Conservation (phyloP, 1,140 invertebrate genomes). For the Nymphalis io region DNA sequence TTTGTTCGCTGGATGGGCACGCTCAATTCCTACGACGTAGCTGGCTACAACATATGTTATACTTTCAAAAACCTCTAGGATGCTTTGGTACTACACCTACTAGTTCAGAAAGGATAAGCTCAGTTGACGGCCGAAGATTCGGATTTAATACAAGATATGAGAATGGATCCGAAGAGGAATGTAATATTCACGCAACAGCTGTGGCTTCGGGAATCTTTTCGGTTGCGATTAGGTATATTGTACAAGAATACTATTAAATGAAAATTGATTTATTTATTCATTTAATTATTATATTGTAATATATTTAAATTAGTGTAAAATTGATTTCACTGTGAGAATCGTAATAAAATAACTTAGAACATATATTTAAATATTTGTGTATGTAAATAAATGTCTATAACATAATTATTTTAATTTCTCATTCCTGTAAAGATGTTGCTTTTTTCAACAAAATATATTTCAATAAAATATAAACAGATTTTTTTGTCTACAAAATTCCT, state of each 20-base stretch:
- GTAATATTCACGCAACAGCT: constrained; percentile 48
- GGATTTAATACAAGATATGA: neutral
- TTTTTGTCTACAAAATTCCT: too few relatives aligned
- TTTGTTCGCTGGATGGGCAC: constrained; percentile 51
- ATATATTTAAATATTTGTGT: too few relatives aligned
- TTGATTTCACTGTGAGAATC: too few relatives aligned
- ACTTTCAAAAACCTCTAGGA: constrained; percentile 47
- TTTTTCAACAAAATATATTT: too few relatives aligned
- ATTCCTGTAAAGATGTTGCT: too few relatives aligned
- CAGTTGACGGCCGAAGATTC: neutral
- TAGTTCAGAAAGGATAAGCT: neutral
- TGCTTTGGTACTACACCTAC: constrained; percentile 41
- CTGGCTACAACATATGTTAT: constrained; percentile 47
- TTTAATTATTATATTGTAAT: neutral
- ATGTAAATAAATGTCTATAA: too few relatives aligned
- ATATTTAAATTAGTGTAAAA: neutral
- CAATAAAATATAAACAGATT: too few relatives aligned
- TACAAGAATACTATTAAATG: constrained; percentile 41
- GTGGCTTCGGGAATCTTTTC: constrained; percentile 43
- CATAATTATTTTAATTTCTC: too few relatives aligned
- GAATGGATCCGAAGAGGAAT: constrained; percentile 27
- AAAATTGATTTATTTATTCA: too few relatives aligned
- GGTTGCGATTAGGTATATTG: constrained; percentile 49
- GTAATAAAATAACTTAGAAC: too few relatives aligned
- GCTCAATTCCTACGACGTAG: constrained; percentile 45